phyloP scores from a whole-genome alignment of 2,113 vertebrate species.

The Chlamydotis undulata region DNA sequence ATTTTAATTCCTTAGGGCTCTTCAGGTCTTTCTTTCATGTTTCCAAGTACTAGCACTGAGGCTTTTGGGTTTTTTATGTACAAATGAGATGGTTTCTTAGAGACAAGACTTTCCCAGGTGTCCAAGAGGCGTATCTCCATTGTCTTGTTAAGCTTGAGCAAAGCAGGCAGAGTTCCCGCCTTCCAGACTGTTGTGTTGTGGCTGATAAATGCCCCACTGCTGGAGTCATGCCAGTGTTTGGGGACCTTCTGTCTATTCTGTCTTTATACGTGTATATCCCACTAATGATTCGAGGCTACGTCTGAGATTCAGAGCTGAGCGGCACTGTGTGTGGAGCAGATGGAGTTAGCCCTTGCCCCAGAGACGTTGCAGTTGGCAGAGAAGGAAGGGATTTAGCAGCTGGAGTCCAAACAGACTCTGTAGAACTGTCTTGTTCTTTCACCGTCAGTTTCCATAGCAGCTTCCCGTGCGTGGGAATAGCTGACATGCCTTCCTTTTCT shows the following conservation, averaged over 20 bases:
- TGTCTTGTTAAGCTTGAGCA: background rate
- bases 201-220: background rate
- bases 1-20: background rate
- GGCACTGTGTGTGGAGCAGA: background rate
- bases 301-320: background rate
- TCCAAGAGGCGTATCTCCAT: background rate
- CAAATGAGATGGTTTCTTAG: background rate
- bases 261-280: background rate
- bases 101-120: background rate
- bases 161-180: background rate
- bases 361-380: background rate
- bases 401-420: background rate
- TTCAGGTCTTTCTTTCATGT: background rate
- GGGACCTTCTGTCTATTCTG: background rate
- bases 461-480: background rate
- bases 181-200: background rate
- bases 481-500: background rate
- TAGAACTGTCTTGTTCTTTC: slow-evolving; percentile 8
- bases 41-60: background rate
- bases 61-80: background rate
- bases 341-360: background rate
- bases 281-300: background rate
- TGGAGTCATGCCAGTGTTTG: background rate
- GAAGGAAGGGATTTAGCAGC: slow-evolving; percentile 26
- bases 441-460: slow-evolving; percentile 38